phyloP scores from a whole-genome alignment of 1,140 invertebrate species.

The Heliothis subflexa region DNA sequence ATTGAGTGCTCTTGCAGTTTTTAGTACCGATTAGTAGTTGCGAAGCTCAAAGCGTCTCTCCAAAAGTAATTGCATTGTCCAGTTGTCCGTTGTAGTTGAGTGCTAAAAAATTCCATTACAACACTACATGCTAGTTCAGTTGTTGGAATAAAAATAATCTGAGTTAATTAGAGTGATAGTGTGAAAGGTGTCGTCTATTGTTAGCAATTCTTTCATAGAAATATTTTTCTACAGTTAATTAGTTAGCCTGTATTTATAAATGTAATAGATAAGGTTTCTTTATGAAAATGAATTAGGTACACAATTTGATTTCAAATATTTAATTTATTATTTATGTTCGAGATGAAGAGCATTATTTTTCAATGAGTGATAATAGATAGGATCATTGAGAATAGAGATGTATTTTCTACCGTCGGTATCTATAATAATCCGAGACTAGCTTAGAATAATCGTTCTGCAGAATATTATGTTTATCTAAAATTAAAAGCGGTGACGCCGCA shows the following conservation, averaged over 20 bases:
- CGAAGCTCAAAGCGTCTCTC: background rate
- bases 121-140: conserved; percentile 21
- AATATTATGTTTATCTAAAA: background rate
- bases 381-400: background rate
- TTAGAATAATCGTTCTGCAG: background rate
- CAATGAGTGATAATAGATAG: no score
- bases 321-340: no score
- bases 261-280: background rate
- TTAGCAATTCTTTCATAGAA: background rate
- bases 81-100: background rate
- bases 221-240: background rate
- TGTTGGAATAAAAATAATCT: conserved; percentile 18
- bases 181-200: background rate
- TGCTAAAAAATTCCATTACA: conserved; percentile 36
- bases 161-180: conserved; percentile 18
- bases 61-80: conserved; percentile 4
- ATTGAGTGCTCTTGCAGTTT: conserved; percentile 7
- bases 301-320: no score
- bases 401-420: background rate
- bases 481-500: background rate
- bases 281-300: background rate
- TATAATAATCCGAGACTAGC: background rate
- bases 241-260: background rate
- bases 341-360: no score
- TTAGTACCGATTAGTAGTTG: conserved; percentile 19